Evolutionary conservation across 2,888 invertebrate species (phyloP), one percentile per base, ranked within the genome.

Genomic region (Morpho helenor): DNA sequence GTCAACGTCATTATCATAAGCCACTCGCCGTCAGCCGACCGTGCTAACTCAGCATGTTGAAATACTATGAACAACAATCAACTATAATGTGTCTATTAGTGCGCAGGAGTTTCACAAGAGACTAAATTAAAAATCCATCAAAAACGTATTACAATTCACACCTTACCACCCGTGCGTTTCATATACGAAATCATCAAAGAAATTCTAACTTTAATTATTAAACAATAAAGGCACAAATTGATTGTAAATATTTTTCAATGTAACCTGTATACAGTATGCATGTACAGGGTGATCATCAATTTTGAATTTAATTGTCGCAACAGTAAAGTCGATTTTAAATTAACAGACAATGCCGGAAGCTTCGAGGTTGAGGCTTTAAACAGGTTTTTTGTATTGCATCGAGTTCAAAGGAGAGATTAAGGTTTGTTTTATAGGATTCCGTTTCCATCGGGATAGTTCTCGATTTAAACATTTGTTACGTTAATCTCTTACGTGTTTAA

Each of bases 91-190:
- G 80, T 85, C 80, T 81, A 82, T 86, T 80, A 79, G 70, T 81
- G 83, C 82, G 82, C 81, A 76, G 73, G 82, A 83, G 82, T 82
- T 79, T 89, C 87, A 87, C 88, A 87, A 86, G 84, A 77, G 76
- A 71, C 66, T 76, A 79, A 82, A 89, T 89, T 88, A 89, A 87
- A 89, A 87, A 82, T 76, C 73, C 87, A 84, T 89, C 87, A 88
- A 73, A 84, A 87, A 85, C 80, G 75, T 84, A 88, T 89, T 89
- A 88, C 73, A 77, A 74, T 74, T 71, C 77, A 82, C 81, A 79
- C 83, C 78, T 77, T 75, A 66, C 83, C 83, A 80, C 84, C 83
- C 72, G 69, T 63, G 66, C 64, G 65, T 62, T 64, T 61, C 60
- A 52, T 40, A 49, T 44, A 23, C 7, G 23, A 23, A 22, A 43